These are phyloP conservation scores for Catostomus latipinnis DNA, from an alignment of 2,797 vertebrate species.

Conservation along the genomic window DNA sequence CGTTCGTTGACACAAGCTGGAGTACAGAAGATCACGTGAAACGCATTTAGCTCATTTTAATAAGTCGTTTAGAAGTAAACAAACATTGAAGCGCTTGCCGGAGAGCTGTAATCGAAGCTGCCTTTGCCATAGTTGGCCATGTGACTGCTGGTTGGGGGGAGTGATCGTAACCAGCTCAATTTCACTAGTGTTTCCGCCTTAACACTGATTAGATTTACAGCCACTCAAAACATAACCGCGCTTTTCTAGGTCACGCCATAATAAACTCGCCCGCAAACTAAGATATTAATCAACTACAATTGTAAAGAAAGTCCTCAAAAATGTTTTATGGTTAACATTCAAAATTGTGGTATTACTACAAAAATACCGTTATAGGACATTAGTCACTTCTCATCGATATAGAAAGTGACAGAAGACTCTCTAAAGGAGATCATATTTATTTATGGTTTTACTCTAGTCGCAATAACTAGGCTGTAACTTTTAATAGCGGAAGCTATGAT, in stretches of 20 bases:
- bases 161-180: not conserved
- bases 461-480: too few species aligned
- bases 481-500: too few species aligned
- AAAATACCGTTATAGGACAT: too few species aligned
- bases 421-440: too few species aligned
- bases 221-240: not conserved
- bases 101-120: slow-evolving; percentile 11
- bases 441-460: too few species aligned
- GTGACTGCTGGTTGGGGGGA: slow-evolving; percentile 50
- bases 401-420: too few species aligned
- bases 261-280: not conserved
- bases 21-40: slow-evolving; percentile 59
- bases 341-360: too few species aligned
- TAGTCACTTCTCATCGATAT: too few species aligned
- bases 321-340: not conserved
- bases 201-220: not conserved
- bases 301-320: not conserved
- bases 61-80: not conserved
- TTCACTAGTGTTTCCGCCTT: not conserved
- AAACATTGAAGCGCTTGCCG: not conserved
- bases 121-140: slow-evolving; percentile 51
- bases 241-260: not conserved
- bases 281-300: not conserved
- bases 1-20: slow-evolving; percentile 19
- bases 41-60: slow-evolving; percentile 8